These are phyloP conservation scores for Crossaster papposus DNA, from an alignment of 53 echinoderm and acorn worm species.

Conservation along the genomic window DNA sequence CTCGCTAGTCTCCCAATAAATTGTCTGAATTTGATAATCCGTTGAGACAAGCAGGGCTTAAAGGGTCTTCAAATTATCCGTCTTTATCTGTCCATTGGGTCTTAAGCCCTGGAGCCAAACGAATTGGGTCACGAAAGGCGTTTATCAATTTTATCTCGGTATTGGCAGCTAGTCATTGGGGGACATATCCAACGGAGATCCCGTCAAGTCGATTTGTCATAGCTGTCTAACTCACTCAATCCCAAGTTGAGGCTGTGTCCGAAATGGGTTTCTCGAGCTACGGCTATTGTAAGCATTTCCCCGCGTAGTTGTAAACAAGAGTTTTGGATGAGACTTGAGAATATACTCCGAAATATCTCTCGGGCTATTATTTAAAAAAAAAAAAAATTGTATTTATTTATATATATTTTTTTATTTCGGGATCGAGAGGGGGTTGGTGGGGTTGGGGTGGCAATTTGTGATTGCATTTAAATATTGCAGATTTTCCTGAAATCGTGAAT, in stretches of 20 bases:
- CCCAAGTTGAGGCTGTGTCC: neutral
- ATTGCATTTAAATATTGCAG: too few relatives aligned
- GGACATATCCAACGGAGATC: neutral
- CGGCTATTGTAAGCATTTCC: too few relatives aligned
- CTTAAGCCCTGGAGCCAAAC: neutral
- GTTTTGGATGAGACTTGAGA: too few relatives aligned
- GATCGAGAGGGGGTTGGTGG: neutral
- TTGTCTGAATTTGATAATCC: neutral
- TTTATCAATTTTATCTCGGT: neutral
- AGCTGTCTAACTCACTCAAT: neutral
- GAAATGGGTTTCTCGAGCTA: too few relatives aligned
- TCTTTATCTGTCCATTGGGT: neutral
- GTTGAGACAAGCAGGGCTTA: neutral
- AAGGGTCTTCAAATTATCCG: neutral
- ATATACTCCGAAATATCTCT: too few relatives aligned
- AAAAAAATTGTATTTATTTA: too few relatives aligned
- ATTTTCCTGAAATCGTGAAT: too few relatives aligned
- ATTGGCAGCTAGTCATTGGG: neutral
- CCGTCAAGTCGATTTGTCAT: neutral
- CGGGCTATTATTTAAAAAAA: too few relatives aligned
- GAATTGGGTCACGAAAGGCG: neutral
- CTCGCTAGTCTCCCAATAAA: neutral
- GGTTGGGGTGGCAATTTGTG: too few relatives aligned
- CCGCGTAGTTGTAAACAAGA: too few relatives aligned
- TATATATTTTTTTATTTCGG: neutral